Percentiles rank a stretch among this genome's conserved stretches.
These are phyloP conservation scores for Didymodactylos carnosus DNA, from an alignment of 2,888 invertebrate species.

Conservation along the genomic window DNA sequence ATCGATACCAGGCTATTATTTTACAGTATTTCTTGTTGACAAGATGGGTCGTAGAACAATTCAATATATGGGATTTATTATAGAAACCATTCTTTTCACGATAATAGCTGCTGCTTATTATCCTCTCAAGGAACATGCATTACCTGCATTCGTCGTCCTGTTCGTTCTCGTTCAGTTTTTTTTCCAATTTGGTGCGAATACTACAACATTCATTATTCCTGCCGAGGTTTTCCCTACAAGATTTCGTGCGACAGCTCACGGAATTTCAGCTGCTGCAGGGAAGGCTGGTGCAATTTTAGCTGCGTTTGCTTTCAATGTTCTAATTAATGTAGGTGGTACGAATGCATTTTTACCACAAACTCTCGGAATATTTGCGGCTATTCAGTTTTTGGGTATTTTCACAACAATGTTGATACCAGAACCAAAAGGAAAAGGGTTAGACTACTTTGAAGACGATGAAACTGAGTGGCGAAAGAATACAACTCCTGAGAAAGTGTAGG, in stretches of 20 bases:
- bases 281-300: constrained; percentile 6
- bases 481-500: too few species aligned
- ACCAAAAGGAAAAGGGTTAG: constrained; percentile 1
- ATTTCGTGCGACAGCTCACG: constrained; percentile 9
- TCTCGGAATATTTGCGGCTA: neutral
- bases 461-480: too few species aligned
- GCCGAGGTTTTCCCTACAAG: constrained; percentile 10
- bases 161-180: constrained; percentile 6
- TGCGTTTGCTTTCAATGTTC: neutral
- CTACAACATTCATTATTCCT: constrained; percentile 10
- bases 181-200: constrained; percentile 6
- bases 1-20: constrained; percentile 4
- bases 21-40: constrained; percentile 1
- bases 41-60: neutral
- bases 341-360: neutral
- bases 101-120: neutral
- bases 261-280: constrained; percentile 6
- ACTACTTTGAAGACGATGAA: neutral
- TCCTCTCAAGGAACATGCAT: neutral
- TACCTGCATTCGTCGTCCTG: neutral
- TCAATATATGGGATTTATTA: constrained; percentile 5
- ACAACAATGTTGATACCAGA: constrained; percentile 6
- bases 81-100: neutral
- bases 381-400: constrained; percentile 1
- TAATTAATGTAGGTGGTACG: neutral